Conservation (phyloP, 2,113 vertebrate genomes). For the Antechinus flavipes region DNA sequence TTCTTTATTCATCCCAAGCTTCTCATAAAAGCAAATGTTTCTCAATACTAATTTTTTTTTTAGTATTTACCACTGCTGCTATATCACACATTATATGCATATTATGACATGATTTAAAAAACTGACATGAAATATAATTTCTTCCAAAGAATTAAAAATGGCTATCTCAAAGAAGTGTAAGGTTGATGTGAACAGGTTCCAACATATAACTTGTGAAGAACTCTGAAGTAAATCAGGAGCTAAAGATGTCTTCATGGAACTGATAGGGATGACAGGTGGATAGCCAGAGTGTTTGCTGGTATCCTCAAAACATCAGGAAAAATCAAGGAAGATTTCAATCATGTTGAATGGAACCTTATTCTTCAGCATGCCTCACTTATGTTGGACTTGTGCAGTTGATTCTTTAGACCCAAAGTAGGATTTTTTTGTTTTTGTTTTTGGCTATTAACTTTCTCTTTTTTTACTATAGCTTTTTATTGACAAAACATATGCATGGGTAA, state of each 20-base stretch:
- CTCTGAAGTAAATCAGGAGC: neutral
- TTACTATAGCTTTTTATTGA: no score
- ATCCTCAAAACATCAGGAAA: neutral
- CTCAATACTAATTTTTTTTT: neutral
- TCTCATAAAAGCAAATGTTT: neutral
- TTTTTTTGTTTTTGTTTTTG: neutral
- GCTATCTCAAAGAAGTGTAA: neutral
- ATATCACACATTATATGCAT: neutral
- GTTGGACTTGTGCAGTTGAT: neutral
- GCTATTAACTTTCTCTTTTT: neutral
- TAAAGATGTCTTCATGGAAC: neutral
- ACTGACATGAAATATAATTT: neutral
- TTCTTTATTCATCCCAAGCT: neutral
- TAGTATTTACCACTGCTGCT: neutral
- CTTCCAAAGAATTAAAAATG: neutral
- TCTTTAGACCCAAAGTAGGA: neutral
- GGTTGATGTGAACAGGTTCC: neutral
- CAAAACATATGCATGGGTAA: no score
- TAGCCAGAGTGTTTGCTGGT: neutral
- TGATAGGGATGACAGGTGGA: neutral
- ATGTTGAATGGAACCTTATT: neutral
- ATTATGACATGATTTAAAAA: neutral
- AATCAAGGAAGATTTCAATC: neutral
- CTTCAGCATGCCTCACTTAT: neutral
- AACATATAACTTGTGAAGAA: neutral